Base-by-base conservation (phyloP, 2,113 vertebrate genomes). In the Ophiodon elongatus region DNA sequence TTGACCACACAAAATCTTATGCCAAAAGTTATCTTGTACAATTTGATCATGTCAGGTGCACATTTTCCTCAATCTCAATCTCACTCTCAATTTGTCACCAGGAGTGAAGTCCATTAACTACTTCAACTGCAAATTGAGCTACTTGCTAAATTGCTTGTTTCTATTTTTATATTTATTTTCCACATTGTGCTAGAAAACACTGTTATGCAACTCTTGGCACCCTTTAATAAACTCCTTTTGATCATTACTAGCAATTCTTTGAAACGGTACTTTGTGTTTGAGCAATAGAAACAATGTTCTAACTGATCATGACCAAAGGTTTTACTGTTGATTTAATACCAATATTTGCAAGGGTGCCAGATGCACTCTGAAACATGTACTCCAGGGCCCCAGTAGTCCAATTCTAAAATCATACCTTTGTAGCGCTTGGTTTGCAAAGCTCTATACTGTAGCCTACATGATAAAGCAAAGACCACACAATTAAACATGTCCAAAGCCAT, bases 401-500 rank as follows among this genome's bases (percentile, higher is more conserved):
- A 80, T 62, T 67, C 27, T 74, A 14, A 60, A 54, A 41, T 21
- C 54, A 70, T 15, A 85, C 52, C 65, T 81, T 14, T 77, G 45
- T 37, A 31, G 54, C 63, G 15, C 39, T 9, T 73, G 64, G 6
- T 2, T 59, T 60, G 31, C 7, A 4, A 54, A n/a, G 13, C 5
- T 76, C 31, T 33, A 45, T 8, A 69, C 64, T 65, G 23, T 45
- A 57, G 3, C 56, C 19, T 31, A 15, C n/a, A 56, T 54, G 62
- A 52, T 31, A 62, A 72, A 74, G 15, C 17, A 47, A 60, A 59
- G 1, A n/a, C 27, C 45, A 73, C n/a, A 66, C 27, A 33, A 73
- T 70, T 27, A 41, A 66, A 82, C 57, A 52, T 57, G 64, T 68
- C 73, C 43, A 23, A 39, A 43, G 70, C 4, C 73, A 85, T 77